Conservation (phyloP, 2,113 vertebrate species). For the Aramus guarauna region DNA sequence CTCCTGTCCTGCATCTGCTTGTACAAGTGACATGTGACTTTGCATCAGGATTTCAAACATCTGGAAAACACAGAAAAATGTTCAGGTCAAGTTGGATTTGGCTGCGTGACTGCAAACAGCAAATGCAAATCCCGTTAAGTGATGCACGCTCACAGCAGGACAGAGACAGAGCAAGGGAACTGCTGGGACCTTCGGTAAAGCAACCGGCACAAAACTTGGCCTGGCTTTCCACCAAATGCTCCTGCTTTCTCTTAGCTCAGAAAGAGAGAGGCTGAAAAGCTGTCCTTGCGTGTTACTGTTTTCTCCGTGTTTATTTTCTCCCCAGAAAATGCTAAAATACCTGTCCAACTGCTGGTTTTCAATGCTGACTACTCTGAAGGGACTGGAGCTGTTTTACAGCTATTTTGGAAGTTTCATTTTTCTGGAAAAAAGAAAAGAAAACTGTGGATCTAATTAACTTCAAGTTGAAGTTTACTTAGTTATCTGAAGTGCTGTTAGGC, state of each 20-base stretch:
- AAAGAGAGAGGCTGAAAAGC: background rate
- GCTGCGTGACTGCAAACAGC: background rate
- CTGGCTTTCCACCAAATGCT: background rate
- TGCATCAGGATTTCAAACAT: background rate
- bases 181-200: background rate
- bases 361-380: background rate
- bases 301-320: background rate
- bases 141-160: background rate
- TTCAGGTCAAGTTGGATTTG: background rate
- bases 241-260: background rate
- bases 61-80: background rate
- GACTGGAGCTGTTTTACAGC: background rate
- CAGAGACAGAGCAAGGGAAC: background rate
- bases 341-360: background rate
- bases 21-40: background rate
- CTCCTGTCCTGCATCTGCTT: background rate
- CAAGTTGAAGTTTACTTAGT: background rate
- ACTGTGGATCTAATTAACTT: background rate
- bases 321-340: background rate
- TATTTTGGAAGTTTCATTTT: background rate
- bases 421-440: rapidly evolving
- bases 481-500: background rate
- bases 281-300: background rate
- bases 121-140: background rate
- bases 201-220: background rate